Evolutionary conservation across 2,113 vertebrate species (phyloP).

Genomic region (Calcarius ornatus): DNA sequence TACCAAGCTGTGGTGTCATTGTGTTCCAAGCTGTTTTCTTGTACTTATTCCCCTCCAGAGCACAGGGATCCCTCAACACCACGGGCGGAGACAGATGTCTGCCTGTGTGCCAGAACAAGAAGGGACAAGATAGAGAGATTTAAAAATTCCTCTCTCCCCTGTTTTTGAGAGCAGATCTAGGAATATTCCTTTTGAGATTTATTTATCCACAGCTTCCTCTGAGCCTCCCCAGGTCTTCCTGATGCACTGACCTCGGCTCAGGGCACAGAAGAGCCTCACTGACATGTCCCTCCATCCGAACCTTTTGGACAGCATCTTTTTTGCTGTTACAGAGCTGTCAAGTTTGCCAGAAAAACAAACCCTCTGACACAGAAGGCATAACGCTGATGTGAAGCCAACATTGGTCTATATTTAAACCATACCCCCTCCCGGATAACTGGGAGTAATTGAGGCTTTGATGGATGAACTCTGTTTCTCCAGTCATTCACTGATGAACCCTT

Average conservation of each 20-base stretch:
- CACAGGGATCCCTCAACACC: accelerated
- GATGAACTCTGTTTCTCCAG: conserved; percentile 16
- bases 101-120: neutral
- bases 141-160: neutral
- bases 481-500: neutral
- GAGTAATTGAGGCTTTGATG: conserved; percentile 35
- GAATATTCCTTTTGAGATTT: neutral
- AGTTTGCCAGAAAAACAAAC: neutral
- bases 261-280: neutral
- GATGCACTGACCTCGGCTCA: neutral
- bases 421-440: neutral
- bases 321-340: neutral
- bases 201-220: neutral
- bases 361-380: neutral
- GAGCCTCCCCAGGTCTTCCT: neutral
- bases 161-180: neutral
- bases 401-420: neutral
- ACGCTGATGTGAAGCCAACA: neutral
- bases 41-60: neutral
- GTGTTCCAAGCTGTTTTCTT: neutral
- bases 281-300: neutral
- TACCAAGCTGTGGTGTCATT: neutral
- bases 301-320: neutral
- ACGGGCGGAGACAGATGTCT: accelerated
- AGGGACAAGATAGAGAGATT: neutral